Conservation (phyloP, 1,140 invertebrate species). For the Helicoverpa armigera region DNA sequence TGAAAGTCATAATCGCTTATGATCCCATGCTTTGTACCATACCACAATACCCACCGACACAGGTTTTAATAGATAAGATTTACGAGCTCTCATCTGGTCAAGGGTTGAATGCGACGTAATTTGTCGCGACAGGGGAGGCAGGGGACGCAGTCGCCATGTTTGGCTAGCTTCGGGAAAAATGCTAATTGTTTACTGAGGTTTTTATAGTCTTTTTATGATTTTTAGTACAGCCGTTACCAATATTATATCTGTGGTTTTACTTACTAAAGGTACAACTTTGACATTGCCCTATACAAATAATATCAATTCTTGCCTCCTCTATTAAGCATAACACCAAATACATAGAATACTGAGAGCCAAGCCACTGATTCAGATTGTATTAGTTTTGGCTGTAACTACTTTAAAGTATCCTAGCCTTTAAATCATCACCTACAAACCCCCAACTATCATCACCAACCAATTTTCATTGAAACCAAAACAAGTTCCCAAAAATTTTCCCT, state of each 20-base stretch:
- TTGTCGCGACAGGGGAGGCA: slow-evolving; percentile 65
- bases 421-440: neutral
- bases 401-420: too few species aligned
- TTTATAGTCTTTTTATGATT: slow-evolving; percentile 1
- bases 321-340: too few species aligned
- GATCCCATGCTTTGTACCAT: slow-evolving; percentile 4
- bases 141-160: slow-evolving; percentile 51
- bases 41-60: slow-evolving; percentile 41
- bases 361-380: too few species aligned
- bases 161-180: slow-evolving; percentile 27
- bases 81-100: slow-evolving; percentile 79
- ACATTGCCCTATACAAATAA: too few species aligned
- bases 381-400: too few species aligned
- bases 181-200: slow-evolving; percentile 42
- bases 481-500: slow-evolving; percentile 28
- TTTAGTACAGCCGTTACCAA: neutral
- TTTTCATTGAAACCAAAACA: too few species aligned
- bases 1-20: neutral
- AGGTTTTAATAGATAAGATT: slow-evolving; percentile 80
- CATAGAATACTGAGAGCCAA: too few species aligned
- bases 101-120: slow-evolving; percentile 70
- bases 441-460: neutral
- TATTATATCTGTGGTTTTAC: too few species aligned
- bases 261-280: too few species aligned
- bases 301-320: too few species aligned